Evolutionary conservation across 35 echinoderm and acorn worm genomes (phyloP).

Genomic region (Stichopus chloronotus): DNA sequence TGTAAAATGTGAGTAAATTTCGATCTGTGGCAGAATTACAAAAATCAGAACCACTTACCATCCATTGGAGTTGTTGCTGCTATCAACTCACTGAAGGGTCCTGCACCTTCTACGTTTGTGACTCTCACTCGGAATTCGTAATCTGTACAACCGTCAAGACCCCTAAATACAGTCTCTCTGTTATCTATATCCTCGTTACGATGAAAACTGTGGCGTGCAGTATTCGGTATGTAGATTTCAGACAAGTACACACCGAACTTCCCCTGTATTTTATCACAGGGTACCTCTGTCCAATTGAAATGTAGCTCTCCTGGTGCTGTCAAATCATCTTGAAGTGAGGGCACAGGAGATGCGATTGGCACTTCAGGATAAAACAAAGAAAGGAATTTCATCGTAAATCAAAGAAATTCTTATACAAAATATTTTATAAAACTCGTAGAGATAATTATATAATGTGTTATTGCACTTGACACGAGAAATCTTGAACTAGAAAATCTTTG

Average conservation of each 20-base stretch:
- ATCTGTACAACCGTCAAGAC: slow-evolving; percentile 7
- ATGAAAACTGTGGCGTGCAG: background rate
- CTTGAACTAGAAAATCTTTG: too few species aligned
- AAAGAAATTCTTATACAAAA: too few species aligned
- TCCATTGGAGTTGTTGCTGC: slow-evolving; percentile 18
- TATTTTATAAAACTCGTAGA: too few species aligned
- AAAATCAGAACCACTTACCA: background rate
- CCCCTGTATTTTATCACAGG: slow-evolving; percentile 3
- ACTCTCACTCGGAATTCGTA: slow-evolving; percentile 42
- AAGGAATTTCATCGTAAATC: too few species aligned
- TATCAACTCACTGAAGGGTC: slow-evolving; percentile 29
- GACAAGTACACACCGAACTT: background rate
- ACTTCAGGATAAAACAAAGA: background rate
- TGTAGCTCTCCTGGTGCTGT: slow-evolving; percentile 39
- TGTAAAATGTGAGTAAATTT: too few species aligned
- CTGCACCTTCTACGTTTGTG: background rate
- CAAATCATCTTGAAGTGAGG: background rate
- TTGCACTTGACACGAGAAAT: too few species aligned
- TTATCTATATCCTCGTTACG: background rate
- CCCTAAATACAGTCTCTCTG: background rate
- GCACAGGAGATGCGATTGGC: background rate
- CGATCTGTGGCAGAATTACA: too few species aligned
- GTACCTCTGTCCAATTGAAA: slow-evolving; percentile 37
- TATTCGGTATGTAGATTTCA: background rate
- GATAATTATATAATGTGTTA: too few species aligned